Percentiles rank a stretch among this genome's conserved stretches.
Evolutionary conservation across 2,797 vertebrate genomes (phyloP).

Genomic region (Aldrovandia affinis): DNA sequence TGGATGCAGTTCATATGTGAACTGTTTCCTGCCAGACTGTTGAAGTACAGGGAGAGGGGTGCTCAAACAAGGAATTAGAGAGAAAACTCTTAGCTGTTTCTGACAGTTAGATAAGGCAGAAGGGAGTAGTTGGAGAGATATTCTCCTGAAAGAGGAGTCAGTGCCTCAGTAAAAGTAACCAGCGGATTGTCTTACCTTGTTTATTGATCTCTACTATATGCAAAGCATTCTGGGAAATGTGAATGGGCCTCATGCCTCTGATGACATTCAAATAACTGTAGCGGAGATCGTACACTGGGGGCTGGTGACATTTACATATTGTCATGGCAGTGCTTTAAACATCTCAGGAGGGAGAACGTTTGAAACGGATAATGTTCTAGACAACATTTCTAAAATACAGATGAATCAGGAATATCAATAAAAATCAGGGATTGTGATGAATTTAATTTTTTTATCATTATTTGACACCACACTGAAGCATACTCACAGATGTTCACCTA

Average conservation of each 20-base stretch:
- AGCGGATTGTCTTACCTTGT: constrained; percentile 22
- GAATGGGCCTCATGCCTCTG: background rate
- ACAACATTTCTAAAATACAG: background rate
- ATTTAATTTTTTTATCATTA: background rate
- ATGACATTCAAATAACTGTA: constrained; percentile 14
- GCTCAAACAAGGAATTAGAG: background rate
- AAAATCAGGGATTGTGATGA: background rate
- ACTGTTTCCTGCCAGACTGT: background rate
- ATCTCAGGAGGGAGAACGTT: background rate
- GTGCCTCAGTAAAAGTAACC: constrained; percentile 17
- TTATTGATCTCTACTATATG: constrained; percentile 26
- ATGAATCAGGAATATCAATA: background rate
- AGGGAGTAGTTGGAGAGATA: background rate
- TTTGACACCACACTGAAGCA: background rate
- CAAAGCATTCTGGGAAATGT: constrained; percentile 18
- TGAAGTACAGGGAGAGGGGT: background rate
- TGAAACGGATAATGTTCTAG: background rate
- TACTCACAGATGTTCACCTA: background rate
- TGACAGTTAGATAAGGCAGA: constrained; percentile 11
- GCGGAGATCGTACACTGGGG: background rate
- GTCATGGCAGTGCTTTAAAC: background rate
- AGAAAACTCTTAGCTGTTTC: background rate
- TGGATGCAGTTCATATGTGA: background rate
- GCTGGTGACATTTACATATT: background rate
- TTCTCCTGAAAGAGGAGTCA: constrained; percentile 14